phyloP scores from a whole-genome alignment of 2,797 vertebrate genomes.

The Tympanoctomys barrerae region DNA sequence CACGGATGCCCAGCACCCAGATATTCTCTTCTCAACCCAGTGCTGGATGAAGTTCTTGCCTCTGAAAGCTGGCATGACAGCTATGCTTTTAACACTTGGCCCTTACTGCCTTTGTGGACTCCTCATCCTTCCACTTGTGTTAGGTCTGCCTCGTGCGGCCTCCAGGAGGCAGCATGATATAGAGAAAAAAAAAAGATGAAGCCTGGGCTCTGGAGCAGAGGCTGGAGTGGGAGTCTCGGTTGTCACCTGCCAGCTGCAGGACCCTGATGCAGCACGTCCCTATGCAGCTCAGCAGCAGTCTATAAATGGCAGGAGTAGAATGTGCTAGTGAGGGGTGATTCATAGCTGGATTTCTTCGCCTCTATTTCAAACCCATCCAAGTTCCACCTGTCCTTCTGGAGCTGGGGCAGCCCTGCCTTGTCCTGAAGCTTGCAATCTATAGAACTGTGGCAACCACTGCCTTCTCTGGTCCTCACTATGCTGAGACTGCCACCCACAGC shows the following conservation, averaged over 20 bases:
- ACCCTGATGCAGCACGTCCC: neutral
- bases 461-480: neutral
- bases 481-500: neutral
- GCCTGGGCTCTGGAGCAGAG: neutral
- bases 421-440: neutral
- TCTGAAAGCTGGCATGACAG: neutral
- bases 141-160: neutral
- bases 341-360: neutral
- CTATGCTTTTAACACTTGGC: neutral
- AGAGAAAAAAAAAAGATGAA: neutral
- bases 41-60: neutral
- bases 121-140: neutral
- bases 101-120: accelerated
- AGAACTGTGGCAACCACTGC: neutral
- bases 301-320: neutral
- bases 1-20: accelerated
- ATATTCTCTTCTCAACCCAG: neutral
- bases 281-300: neutral
- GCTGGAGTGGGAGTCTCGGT: neutral
- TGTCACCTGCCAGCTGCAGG: neutral
- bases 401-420: neutral
- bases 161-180: constrained; percentile 62
- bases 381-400: neutral
- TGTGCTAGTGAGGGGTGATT: neutral
- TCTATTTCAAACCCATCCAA: neutral